These are phyloP conservation scores for Montipora capitata DNA, from an alignment of 92 coral and sea anemone species.

Conservation along the genomic window DNA sequence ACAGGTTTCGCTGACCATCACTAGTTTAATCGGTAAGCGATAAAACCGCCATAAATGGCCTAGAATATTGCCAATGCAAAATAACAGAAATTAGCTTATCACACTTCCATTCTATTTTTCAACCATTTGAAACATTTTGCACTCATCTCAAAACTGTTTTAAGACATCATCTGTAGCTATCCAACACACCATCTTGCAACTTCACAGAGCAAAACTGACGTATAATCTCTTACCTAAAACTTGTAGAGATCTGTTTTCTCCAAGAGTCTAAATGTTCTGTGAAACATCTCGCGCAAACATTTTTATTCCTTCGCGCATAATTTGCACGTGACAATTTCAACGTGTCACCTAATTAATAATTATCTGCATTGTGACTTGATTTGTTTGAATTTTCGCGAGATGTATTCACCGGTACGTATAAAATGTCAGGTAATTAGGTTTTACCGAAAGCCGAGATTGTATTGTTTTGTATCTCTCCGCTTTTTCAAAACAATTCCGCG, in stretches of 20 bases:
- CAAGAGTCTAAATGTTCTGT: not conserved
- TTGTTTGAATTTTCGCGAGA: not conserved
- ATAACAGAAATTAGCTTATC: too few relatives aligned
- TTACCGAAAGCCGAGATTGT: too few relatives aligned
- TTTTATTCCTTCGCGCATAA: not conserved
- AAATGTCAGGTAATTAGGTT: too few relatives aligned
- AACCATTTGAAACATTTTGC: too few relatives aligned
- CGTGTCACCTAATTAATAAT: conserved; percentile 4
- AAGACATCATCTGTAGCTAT: too few relatives aligned
- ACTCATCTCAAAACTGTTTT: too few relatives aligned
- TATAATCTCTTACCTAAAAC: conserved; percentile 20
- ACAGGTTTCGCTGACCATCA: not conserved
- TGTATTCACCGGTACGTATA: not conserved
- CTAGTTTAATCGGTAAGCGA: not conserved
- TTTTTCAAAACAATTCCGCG: not conserved
- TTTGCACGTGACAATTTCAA: conserved; percentile 31
- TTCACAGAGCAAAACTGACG: not conserved
- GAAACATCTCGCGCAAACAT: not conserved
- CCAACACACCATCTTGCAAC: too few relatives aligned
- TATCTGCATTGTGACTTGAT: conserved; percentile 13
- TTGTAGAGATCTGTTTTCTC: not conserved
- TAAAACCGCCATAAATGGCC: not conserved
- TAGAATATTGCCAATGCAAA: not conserved
- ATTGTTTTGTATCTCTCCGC: too few relatives aligned
- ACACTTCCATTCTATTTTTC: too few relatives aligned